Evolutionary conservation across 2,888 invertebrate genomes (phyloP).

Genomic region (Iselma pallidipennis): DNA sequence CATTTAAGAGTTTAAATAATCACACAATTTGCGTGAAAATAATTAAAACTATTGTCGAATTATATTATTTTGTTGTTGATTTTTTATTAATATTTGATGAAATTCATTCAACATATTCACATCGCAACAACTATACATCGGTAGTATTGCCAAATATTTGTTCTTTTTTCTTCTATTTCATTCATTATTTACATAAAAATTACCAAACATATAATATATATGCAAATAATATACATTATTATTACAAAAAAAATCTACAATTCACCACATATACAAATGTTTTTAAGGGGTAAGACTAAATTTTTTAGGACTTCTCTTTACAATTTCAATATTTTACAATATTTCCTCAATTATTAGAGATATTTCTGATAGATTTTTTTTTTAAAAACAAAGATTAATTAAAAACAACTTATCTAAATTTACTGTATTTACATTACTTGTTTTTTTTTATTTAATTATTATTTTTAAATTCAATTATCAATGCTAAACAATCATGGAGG

Average conservation of each 20-base stretch:
- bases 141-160: slow-evolving; percentile 43
- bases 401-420: slow-evolving; percentile 22
- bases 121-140: slow-evolving; percentile 24
- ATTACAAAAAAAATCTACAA: slow-evolving; percentile 51
- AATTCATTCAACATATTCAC: slow-evolving; percentile 15
- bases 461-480: neutral
- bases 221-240: slow-evolving; percentile 48
- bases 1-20: slow-evolving; percentile 21
- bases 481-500: slow-evolving; percentile 9
- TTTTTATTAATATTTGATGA: slow-evolving; percentile 7
- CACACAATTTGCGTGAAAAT: slow-evolving; percentile 4
- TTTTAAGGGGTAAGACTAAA: slow-evolving; percentile 27
- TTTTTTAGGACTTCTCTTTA: slow-evolving; percentile 25
- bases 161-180: slow-evolving; percentile 33
- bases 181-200: slow-evolving; percentile 45
- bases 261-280: slow-evolving; percentile 48
- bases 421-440: slow-evolving; percentile 27
- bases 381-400: slow-evolving; percentile 18
- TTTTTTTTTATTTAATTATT: no score
- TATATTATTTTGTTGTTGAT: slow-evolving; percentile 9
- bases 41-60: slow-evolving; percentile 20
- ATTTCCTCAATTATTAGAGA: slow-evolving; percentile 12
- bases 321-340: slow-evolving; percentile 32
- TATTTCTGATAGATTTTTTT: slow-evolving; percentile 8
- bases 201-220: slow-evolving; percentile 43